Conservation (phyloP, 2,797 vertebrate genomes). For the Sebastes kiyomatsui region DNA sequence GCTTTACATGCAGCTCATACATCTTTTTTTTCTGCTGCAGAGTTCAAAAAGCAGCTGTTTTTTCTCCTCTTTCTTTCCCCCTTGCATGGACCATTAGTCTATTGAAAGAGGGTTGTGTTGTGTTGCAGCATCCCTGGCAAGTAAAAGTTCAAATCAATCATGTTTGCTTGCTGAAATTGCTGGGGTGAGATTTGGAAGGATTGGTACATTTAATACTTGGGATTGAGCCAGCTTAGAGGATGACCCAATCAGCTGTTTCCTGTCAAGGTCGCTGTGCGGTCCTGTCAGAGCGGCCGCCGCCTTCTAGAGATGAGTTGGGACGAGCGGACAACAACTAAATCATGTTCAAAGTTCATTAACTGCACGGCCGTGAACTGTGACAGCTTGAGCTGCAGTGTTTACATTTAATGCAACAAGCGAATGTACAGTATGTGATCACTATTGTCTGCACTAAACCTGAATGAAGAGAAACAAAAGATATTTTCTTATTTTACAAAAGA, state of each 20-base stretch:
- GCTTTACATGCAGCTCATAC: conserved; percentile 18
- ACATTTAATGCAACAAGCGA: background rate
- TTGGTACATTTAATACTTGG: conserved; percentile 70
- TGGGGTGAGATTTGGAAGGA: conserved; percentile 64
- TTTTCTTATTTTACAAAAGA: background rate
- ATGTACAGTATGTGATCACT: background rate
- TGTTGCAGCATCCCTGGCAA: conserved; percentile 43
- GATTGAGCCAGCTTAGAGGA: conserved; percentile 73
- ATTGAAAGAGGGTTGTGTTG: conserved; percentile 52
- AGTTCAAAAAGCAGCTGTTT: conserved; percentile 53
- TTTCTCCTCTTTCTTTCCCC: conserved; percentile 23
- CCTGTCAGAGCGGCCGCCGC: conserved; percentile 39
- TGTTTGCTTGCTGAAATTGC: conserved; percentile 69
- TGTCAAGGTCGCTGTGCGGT: conserved; percentile 64
- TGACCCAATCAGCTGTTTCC: conserved; percentile 79
- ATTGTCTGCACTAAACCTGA: background rate
- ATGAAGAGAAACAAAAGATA: background rate
- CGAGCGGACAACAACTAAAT: conserved; percentile 52
- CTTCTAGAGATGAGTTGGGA: conserved; percentile 46
- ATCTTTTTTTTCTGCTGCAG: conserved; percentile 11
- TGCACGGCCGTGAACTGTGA: conserved; percentile 23
- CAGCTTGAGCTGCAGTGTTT: conserved; percentile 31
- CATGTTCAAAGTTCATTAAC: conserved; percentile 70
- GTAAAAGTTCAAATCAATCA: conserved; percentile 70
- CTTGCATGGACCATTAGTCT: conserved; percentile 54